phyloP scores from a whole-genome alignment of 2,797 vertebrate genomes.

The Pseudomugil gertrudae region DNA sequence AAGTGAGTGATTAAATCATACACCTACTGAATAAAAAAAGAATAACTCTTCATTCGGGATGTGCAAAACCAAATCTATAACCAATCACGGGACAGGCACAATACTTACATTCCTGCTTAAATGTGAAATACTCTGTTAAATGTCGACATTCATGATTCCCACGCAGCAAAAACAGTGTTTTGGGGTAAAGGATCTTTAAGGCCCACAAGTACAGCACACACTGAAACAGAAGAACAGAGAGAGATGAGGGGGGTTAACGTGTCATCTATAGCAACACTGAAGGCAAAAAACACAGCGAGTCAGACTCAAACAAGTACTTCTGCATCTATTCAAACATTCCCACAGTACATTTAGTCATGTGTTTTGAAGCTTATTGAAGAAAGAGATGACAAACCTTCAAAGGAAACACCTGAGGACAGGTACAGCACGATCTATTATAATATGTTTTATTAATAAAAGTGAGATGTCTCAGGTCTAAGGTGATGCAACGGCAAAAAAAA shows the following conservation, averaged over 20 bases:
- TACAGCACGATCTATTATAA: slow-evolving; percentile 35
- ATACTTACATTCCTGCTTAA: slow-evolving; percentile 99
- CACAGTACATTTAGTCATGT: slow-evolving; percentile 42
- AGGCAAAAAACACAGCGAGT: slow-evolving; percentile 34
- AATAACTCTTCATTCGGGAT: slow-evolving; percentile 43
- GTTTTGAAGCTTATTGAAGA: slow-evolving; percentile 11
- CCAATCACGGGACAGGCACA: slow-evolving; percentile 14
- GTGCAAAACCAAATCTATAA: slow-evolving; percentile 11
- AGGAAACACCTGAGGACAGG: slow-evolving; percentile 29
- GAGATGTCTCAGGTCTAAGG: too few relatives aligned
- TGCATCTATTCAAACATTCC: slow-evolving; percentile 62
- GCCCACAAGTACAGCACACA: slow-evolving; percentile 82
- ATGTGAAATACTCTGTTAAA: slow-evolving; percentile 99
- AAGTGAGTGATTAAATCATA: slow-evolving; percentile 33
- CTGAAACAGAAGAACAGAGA: slow-evolving; percentile 64
- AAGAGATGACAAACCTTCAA: slow-evolving; percentile 41
- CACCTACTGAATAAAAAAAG: slow-evolving; percentile 58
- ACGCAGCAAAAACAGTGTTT: slow-evolving; percentile 99
- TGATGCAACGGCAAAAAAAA: slow-evolving; percentile 6
- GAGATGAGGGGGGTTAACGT: slow-evolving; percentile 27
- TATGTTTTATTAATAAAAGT: slow-evolving; percentile 61
- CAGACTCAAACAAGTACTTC: slow-evolving; percentile 31
- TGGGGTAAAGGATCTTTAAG: slow-evolving; percentile 87
- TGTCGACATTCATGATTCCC: slow-evolving; percentile 99
- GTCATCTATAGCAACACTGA: slow-evolving; percentile 21